Conservation (phyloP, 2,888 invertebrate genomes). For the Epinotia brunnichana region DNA sequence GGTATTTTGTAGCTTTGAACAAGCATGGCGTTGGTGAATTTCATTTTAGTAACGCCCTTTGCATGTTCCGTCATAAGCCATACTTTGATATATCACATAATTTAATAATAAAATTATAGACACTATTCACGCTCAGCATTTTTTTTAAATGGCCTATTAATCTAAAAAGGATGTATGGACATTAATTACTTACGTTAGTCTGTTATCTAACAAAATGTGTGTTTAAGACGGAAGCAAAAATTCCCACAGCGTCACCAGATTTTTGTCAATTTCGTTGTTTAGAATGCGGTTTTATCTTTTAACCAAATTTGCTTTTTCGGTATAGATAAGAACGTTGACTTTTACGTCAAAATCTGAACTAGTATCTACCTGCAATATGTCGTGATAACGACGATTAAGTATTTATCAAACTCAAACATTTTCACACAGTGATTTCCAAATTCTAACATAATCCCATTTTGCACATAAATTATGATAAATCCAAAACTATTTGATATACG, state of each 20-base stretch:
- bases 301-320: conserved; percentile 62
- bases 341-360: conserved; percentile 66
- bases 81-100: conserved; percentile 1
- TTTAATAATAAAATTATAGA: background rate
- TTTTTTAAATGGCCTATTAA: conserved; percentile 2
- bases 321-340: conserved; percentile 74
- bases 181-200: background rate
- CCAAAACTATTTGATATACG: background rate
- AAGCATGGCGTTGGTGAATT: conserved; percentile 38
- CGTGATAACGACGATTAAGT: conserved; percentile 62
- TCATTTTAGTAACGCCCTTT: conserved; percentile 17
- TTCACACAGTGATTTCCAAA: conserved; percentile 46
- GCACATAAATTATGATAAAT: background rate
- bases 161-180: background rate
- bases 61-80: conserved; percentile 1
- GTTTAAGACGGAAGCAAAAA: background rate
- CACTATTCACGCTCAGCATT: background rate
- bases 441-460: background rate
- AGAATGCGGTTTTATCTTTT: conserved; percentile 60
- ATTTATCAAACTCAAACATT: conserved; percentile 56
- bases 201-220: conserved; percentile 4
- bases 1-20: conserved; percentile 36
- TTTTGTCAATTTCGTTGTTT: conserved; percentile 23
- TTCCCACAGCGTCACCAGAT: conserved; percentile 35
- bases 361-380: conserved; percentile 77